These are phyloP conservation scores for Camponotus floridanus DNA, from an alignment of 1,140 invertebrate species.

Conservation along the genomic window DNA sequence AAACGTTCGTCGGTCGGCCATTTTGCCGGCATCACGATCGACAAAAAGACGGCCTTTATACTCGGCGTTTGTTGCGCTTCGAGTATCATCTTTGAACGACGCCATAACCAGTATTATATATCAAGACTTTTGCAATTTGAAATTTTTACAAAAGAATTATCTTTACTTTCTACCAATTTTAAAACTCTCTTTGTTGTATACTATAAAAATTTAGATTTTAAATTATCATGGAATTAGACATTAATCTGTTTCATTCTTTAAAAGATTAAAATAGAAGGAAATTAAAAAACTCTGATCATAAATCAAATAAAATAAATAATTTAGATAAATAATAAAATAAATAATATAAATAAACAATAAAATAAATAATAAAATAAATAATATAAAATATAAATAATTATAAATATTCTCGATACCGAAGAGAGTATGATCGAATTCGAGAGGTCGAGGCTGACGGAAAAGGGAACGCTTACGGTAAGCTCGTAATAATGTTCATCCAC, in stretches of 20 bases:
- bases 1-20: slow-evolving; percentile 32
- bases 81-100: neutral
- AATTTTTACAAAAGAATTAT: neutral
- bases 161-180: neutral
- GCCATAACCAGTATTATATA: neutral
- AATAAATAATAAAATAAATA: neutral
- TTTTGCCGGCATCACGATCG: slow-evolving; percentile 23
- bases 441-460: slow-evolving; percentile 60
- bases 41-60: slow-evolving; percentile 54
- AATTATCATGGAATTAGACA: neutral
- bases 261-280: too few relatives aligned
- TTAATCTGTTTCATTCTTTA: too few relatives aligned
- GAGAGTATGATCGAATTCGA: slow-evolving; percentile 39
- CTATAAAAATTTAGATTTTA: neutral
- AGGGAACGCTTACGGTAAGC: slow-evolving; percentile 56
- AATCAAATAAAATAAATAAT: too few relatives aligned
- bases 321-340: too few relatives aligned
- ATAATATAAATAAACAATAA: neutral
- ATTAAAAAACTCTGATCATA: too few relatives aligned
- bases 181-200: neutral
- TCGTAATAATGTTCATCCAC: slow-evolving; percentile 68
- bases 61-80: neutral
- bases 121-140: neutral
- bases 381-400: neutral
- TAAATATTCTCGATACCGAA: neutral